phyloP scores from a whole-genome alignment of 2,113 vertebrate species.

The Burhinus bistriatus region DNA sequence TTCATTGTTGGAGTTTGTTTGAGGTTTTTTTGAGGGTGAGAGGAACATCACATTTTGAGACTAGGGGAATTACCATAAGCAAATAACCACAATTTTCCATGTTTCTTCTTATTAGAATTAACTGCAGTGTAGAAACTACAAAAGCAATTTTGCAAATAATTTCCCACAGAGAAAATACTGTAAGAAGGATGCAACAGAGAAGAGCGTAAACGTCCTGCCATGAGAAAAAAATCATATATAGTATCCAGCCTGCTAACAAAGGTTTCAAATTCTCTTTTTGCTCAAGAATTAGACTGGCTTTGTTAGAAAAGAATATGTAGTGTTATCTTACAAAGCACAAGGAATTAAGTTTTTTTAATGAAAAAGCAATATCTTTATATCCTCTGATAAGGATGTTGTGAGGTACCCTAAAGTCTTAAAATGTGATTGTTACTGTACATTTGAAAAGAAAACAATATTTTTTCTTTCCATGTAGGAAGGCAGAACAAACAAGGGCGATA shows the following conservation, averaged over 20 bases:
- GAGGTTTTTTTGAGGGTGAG: not conserved
- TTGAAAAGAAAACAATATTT: not conserved
- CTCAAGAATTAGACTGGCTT: not conserved
- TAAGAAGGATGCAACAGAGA: not conserved
- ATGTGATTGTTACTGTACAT: not conserved
- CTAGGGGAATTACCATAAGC: rapidly evolving
- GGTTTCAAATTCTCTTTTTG: not conserved
- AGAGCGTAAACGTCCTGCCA: not conserved
- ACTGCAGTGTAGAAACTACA: not conserved
- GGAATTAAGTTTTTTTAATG: not conserved
- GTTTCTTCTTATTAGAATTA: not conserved
- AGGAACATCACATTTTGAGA: not conserved
- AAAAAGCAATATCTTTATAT: not conserved
- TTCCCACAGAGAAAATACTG: not conserved
- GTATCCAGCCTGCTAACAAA: not conserved
- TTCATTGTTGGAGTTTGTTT: not conserved
- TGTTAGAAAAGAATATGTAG: not conserved
- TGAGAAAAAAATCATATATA: not conserved
- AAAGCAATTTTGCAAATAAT: not conserved
- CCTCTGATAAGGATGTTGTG: not conserved
- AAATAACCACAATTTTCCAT: not conserved
- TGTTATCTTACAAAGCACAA: not conserved
- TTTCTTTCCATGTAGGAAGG: not conserved
- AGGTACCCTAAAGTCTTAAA: not conserved
- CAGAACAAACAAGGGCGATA: not conserved